phyloP scores from a whole-genome alignment of 2,797 vertebrate species.

The Helarctos malayanus region DNA sequence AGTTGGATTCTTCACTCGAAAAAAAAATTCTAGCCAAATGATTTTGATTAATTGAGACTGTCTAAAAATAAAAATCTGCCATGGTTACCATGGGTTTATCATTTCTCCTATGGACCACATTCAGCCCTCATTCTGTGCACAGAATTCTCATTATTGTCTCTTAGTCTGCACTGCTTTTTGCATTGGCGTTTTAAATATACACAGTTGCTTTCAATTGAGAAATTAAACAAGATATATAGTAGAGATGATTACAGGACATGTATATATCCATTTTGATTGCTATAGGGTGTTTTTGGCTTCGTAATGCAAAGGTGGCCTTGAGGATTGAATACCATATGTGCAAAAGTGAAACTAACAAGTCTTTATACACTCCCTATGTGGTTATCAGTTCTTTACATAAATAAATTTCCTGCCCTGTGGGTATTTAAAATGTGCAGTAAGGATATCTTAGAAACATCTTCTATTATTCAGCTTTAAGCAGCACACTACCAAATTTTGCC shows the following conservation, averaged over 20 bases:
- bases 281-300: constrained; percentile 24
- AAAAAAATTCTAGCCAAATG: constrained; percentile 58
- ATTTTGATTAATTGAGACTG: constrained; percentile 61
- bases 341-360: constrained; percentile 35
- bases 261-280: background rate
- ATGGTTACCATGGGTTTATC: constrained; percentile 57
- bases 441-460: background rate
- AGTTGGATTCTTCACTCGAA: constrained; percentile 45
- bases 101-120: background rate
- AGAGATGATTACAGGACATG: background rate
- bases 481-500: background rate
- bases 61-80: constrained; percentile 73
- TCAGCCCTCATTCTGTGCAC: constrained; percentile 11
- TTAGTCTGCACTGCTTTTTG: constrained; percentile 17
- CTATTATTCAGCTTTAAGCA: background rate
- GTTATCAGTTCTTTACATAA: constrained; percentile 47
- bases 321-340: background rate
- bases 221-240: constrained; percentile 33
- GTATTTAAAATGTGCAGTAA: constrained; percentile 48
- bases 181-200: constrained; percentile 18
- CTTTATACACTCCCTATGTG: background rate
- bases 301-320: background rate
- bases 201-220: constrained; percentile 38
- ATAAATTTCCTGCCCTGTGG: background rate
- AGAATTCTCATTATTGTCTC: constrained; percentile 53